A percentile compares a stretch with the other conserved stretches of the same genome.
Evolutionary conservation across 2,797 vertebrate species (phyloP).

Genomic region (Chloroceryle inda): DNA sequence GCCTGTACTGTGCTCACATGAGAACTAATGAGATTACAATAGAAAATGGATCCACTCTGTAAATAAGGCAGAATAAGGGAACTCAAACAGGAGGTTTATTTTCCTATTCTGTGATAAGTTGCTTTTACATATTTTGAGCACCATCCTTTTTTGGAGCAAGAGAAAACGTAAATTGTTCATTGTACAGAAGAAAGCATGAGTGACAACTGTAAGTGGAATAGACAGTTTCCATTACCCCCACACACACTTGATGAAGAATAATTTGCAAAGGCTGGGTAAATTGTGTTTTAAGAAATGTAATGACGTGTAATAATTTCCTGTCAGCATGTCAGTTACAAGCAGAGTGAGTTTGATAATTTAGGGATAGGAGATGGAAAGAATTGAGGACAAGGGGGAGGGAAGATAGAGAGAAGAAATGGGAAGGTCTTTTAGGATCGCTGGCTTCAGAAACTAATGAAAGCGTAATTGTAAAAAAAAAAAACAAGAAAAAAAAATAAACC

Average conservation of each 20-base stretch:
- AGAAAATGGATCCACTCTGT: slow-evolving; percentile 34
- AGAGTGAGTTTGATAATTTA: slow-evolving; percentile 45
- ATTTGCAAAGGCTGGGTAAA: slow-evolving; percentile 88
- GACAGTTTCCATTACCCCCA: slow-evolving; percentile 89
- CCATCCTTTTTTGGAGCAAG: slow-evolving; percentile 24
- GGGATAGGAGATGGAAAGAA: slow-evolving; percentile 49
- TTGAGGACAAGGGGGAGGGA: not conserved
- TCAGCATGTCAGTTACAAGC: slow-evolving; percentile 84
- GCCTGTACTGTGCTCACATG: not conserved
- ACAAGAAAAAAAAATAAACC: not conserved
- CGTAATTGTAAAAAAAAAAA: slow-evolving; percentile 41
- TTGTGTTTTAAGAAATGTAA: slow-evolving; percentile 90
- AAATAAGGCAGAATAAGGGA: not conserved
- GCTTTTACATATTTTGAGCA: slow-evolving; percentile 14
- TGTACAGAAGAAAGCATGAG: slow-evolving; percentile 74
- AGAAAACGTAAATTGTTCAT: slow-evolving; percentile 62
- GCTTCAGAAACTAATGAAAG: slow-evolving; percentile 60
- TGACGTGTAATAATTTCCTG: slow-evolving; percentile 91
- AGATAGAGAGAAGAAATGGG: not conserved
- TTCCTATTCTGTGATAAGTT: not conserved
- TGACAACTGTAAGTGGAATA: slow-evolving; percentile 82
- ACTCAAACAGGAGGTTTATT: not conserved
- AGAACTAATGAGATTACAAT: slow-evolving; percentile 10
- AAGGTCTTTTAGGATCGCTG: slow-evolving; percentile 15
- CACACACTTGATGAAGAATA: slow-evolving; percentile 80